phyloP scores from a whole-genome alignment of 2,797 vertebrate species.

The Acrossocheilus fasciatus region DNA sequence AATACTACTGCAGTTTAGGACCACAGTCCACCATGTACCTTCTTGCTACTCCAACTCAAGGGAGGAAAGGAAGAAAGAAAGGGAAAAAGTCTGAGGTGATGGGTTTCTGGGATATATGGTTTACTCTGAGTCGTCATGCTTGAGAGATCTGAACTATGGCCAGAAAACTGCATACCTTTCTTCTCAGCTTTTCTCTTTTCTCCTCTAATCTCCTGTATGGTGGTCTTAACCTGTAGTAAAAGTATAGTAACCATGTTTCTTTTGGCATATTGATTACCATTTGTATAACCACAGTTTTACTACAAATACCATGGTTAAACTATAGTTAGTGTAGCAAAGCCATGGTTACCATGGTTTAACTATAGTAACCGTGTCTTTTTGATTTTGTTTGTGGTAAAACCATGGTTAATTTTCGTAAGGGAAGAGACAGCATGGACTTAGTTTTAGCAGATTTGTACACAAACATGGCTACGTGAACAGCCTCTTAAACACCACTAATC shows the following conservation, averaged over 20 bases:
- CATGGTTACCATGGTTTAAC: neutral
- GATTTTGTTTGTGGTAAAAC: neutral
- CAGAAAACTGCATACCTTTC: neutral
- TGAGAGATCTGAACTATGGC: constrained; percentile 11
- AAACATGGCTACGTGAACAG: neutral
- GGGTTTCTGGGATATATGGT: constrained; percentile 7
- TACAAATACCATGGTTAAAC: neutral
- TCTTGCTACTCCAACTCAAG: neutral
- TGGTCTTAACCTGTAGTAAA: neutral
- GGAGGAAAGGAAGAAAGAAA: neutral
- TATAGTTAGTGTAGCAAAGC: neutral
- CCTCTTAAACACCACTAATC: neutral
- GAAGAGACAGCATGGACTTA: neutral
- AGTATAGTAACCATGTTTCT: neutral
- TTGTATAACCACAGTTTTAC: neutral
- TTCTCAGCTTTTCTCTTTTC: neutral
- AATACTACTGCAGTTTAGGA: constrained; percentile 30
- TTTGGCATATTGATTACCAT: neutral
- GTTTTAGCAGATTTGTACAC: neutral
- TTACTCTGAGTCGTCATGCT: neutral
- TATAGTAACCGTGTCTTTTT: neutral
- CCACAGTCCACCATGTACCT: constrained; percentile 4
- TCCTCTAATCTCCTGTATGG: neutral
- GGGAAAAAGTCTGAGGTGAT: neutral
- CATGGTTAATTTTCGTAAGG: neutral